phyloP scores from a whole-genome alignment of 2,888 invertebrate species.

The Lamellibrachia columna region DNA sequence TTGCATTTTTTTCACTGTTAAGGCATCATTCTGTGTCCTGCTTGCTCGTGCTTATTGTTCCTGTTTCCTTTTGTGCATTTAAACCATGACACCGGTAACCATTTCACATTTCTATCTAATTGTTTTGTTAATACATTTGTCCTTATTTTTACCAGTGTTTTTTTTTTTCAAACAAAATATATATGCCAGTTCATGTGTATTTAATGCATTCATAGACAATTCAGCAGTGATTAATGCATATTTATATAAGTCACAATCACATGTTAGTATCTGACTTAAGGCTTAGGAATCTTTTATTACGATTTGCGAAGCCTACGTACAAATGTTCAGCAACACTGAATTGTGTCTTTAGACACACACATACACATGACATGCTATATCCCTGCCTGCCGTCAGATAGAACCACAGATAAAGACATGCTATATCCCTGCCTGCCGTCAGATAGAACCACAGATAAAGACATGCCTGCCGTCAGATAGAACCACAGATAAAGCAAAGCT shows the following conservation, averaged over 20 bases:
- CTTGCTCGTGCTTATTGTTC: not conserved
- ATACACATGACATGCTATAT: not conserved
- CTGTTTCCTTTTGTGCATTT: not conserved
- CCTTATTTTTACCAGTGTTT: not conserved
- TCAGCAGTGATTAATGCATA: not conserved
- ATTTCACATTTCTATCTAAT: not conserved
- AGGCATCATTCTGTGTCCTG: not conserved
- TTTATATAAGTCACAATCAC: not conserved
- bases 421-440: not conserved
- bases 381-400: not conserved
- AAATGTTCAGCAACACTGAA: not conserved
- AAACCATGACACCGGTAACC: not conserved
- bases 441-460: not conserved
- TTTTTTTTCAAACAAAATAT: not conserved
- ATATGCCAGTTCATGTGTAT: not conserved
- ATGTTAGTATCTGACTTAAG: not conserved
- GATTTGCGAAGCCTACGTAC: not conserved
- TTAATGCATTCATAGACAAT: not conserved
- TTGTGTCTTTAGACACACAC: not conserved
- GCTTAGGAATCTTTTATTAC: not conserved
- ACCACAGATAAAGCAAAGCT: not conserved
- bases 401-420: not conserved
- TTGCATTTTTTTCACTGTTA: not conserved
- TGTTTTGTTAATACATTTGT: not conserved
- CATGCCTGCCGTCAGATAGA: not conserved